Evolutionary conservation across 2,113 vertebrate species (phyloP).

Genomic region (Parotia lawesii): DNA sequence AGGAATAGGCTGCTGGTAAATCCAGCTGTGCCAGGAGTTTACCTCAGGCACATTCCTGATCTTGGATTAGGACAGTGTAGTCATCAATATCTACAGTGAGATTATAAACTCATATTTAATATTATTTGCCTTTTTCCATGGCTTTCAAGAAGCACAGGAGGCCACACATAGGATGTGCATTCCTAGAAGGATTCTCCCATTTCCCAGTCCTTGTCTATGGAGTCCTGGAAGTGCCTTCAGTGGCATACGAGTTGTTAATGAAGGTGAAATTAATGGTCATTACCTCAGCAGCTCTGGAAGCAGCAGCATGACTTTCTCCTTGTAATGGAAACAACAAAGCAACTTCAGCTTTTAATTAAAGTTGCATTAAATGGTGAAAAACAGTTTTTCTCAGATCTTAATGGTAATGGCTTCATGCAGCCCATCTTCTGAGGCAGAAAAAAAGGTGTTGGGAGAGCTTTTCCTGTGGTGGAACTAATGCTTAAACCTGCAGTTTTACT

Average conservation of each 20-base stretch:
- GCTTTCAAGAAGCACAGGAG: background rate
- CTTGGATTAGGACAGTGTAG: background rate
- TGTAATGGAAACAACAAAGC: background rate
- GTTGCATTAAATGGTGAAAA: background rate
- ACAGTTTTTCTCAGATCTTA: background rate
- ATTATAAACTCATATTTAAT: background rate
- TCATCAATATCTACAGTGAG: background rate
- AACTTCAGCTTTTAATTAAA: constrained; percentile 1
- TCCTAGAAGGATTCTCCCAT: background rate
- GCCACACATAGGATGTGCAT: background rate
- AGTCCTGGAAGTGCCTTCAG: background rate
- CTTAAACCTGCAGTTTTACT: background rate
- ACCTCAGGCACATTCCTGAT: background rate
- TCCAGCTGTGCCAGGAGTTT: background rate
- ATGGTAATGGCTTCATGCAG: background rate
- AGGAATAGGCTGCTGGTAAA: background rate
- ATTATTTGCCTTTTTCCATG: background rate
- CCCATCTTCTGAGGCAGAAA: background rate
- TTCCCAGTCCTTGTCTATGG: background rate
- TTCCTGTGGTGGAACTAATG: background rate
- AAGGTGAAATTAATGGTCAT: background rate
- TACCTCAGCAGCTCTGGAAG: background rate
- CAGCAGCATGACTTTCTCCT: background rate
- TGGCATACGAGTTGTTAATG: background rate
- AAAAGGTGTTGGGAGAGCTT: background rate